phyloP scores from a whole-genome alignment of 2,888 invertebrate genomes.

The Sinelater perroti region DNA sequence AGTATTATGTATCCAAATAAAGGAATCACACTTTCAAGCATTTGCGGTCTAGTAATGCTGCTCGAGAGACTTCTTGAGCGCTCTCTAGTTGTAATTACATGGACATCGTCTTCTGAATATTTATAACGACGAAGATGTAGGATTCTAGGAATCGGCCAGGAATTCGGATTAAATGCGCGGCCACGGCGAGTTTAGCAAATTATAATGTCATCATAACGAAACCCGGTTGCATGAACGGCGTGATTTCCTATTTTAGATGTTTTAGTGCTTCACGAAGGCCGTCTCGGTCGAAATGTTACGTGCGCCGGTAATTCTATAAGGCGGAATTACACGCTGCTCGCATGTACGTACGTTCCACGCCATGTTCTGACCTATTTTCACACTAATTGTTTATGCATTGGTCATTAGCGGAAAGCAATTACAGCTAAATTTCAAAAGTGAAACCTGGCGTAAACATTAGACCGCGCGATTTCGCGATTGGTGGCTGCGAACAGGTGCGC shows the following conservation, averaged over 20 bases:
- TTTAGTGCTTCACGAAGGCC: constrained; percentile 22
- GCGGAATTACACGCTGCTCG: constrained; percentile 17
- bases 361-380: constrained; percentile 23
- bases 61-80: no score
- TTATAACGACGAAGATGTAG: no score
- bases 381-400: constrained; percentile 22
- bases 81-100: no score
- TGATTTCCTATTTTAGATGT: constrained; percentile 14
- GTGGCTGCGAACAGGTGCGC: background rate
- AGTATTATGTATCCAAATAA: no score
- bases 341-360: constrained; percentile 14
- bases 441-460: constrained; percentile 6
- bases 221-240: constrained; percentile 6
- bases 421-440: constrained; percentile 12
- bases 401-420: constrained; percentile 15
- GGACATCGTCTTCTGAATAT: no score
- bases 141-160: no score
- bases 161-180: no score
- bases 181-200: no score
- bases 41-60: no score
- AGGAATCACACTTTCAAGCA: no score
- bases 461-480: background rate
- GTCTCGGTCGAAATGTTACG: constrained; percentile 19
- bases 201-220: constrained; percentile 8
- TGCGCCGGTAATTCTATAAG: constrained; percentile 15